These are phyloP conservation scores for Drosophila formosana DNA, from an alignment of 2,888 invertebrate genomes.

Conservation along the genomic window DNA sequence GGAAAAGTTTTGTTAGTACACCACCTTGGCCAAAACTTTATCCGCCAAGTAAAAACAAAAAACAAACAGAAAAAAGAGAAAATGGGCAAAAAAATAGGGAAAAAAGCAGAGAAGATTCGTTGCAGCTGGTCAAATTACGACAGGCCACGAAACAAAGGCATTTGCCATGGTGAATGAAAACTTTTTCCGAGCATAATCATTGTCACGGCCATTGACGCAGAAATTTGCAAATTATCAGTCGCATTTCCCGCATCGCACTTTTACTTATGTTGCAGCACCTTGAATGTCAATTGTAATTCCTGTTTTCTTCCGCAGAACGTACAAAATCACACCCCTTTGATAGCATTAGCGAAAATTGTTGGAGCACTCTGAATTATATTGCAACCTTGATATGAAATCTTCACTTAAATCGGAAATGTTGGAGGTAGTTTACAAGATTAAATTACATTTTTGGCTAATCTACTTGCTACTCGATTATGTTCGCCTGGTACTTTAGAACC, in stretches of 20 bases:
- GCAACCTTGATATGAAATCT: neutral
- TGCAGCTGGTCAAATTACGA: conserved; percentile 56
- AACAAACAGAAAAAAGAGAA: conserved; percentile 23
- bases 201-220: conserved; percentile 76
- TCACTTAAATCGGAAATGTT: neutral
- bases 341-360: neutral
- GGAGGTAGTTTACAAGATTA: too few relatives aligned
- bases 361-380: neutral
- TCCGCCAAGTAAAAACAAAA: conserved; percentile 36
- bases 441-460: too few relatives aligned
- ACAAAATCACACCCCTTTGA: neutral
- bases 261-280: conserved; percentile 10
- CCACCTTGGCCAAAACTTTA: conserved; percentile 66
- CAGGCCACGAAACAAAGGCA: conserved; percentile 62
- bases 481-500: too few relatives aligned
- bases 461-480: too few relatives aligned
- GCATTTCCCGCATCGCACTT: conserved; percentile 21
- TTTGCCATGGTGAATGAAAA: conserved; percentile 56
- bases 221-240: conserved; percentile 79
- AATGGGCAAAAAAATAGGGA: conserved; percentile 5
- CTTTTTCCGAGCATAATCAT: conserved; percentile 67
- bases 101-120: conserved; percentile 21
- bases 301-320: neutral
- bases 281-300: conserved; percentile 16
- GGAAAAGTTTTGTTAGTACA: conserved; percentile 74